Conservation (phyloP, 2,797 vertebrate genomes). For the Synaphobranchus kaupii region DNA sequence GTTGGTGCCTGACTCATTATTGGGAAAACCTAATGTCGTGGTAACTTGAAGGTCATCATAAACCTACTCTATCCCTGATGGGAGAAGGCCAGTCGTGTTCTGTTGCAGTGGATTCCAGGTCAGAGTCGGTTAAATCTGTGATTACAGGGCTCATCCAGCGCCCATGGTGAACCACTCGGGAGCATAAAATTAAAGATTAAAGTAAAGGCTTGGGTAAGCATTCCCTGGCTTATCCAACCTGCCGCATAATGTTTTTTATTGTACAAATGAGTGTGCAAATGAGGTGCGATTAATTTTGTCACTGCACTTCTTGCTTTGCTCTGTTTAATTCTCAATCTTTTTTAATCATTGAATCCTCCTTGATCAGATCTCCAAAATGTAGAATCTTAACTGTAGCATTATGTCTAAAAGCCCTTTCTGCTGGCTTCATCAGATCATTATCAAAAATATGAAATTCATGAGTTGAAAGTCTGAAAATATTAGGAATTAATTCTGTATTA, state of each 20-base stretch:
- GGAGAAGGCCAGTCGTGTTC: neutral
- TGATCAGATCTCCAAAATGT: neutral
- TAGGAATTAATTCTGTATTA: neutral
- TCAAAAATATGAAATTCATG: neutral
- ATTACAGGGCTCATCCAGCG: neutral
- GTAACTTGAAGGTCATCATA: neutral
- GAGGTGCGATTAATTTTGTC: neutral
- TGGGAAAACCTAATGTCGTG: neutral
- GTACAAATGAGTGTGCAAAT: neutral
- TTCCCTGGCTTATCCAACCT: neutral
- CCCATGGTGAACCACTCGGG: neutral
- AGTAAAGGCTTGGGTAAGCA: neutral
- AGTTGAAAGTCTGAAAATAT: neutral
- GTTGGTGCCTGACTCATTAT: neutral
- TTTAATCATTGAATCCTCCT: neutral
- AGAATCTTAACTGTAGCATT: neutral
- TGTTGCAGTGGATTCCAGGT: neutral
- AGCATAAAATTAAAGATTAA: neutral
- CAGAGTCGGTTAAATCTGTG: neutral
- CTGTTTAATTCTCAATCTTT: neutral
- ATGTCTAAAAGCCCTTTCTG: neutral
- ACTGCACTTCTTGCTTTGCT: neutral
- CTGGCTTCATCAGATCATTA: neutral
- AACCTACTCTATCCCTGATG: neutral
- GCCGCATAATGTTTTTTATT: neutral